Base-by-base conservation (phyloP, 2,113 vertebrate species). In the Athene noctua region DNA sequence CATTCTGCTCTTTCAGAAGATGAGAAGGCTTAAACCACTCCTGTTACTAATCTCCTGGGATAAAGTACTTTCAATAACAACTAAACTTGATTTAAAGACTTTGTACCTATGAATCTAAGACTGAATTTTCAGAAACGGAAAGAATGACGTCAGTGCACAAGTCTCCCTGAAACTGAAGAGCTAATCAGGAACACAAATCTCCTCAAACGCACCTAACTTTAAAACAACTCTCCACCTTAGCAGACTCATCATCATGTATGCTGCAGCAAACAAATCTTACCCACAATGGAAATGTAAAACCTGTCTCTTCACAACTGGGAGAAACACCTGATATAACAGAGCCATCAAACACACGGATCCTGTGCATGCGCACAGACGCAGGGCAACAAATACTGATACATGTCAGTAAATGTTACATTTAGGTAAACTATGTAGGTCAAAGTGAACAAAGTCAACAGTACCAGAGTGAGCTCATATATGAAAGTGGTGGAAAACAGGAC, bases 311-410 rank as follows among this genome's bases (percentile, higher is more conserved):
- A n/a, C 72, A 67, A 8, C 26, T 14, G 23, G 38, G 23, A 71
- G 32, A 40, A 83, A 70, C 18, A 66, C 11, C 65, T 75, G 17
- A 15, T 42, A 54, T 10, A 70, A 55, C 20, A 79, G 22, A 95
- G 42, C 25, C 32, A 67, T 8, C 63, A 71, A 47, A 67, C 0
- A 0, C 22, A 27, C 9, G 32, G 29, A 47, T 55, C 59, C 68
- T 44, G 18, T 14, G 10, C 15, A 21, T 7, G 2, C 7, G 17
- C 19, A 30, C 30, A 52, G 15, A 40, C 0, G 4, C 2, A 58
- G 38, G 5, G 34, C 38, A 71, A 5, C 12, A 79, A 75, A 34
- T 4, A 58, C 27, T 44, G 20, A 18, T 26, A 51, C 1, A 47
- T 11, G 20, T 47, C 46, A 47, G 46, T 47, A 47, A 47, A 47